Percentiles rank a stretch among this genome's conserved stretches.
phyloP scores from a whole-genome alignment of 1,140 invertebrate species.

The Mylabris phalerata region DNA sequence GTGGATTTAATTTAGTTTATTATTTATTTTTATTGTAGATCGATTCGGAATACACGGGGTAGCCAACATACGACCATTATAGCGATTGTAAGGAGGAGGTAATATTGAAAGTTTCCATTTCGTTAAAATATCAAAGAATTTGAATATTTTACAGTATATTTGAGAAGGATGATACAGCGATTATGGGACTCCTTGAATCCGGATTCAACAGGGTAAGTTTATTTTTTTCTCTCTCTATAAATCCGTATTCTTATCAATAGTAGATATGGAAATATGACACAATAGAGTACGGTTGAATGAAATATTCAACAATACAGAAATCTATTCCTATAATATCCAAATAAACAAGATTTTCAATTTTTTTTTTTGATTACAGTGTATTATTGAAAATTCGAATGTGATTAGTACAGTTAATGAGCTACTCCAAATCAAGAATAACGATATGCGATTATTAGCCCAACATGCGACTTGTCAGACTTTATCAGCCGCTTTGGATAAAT shows the following conservation, averaged over 20 bases:
- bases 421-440: constrained; percentile 60
- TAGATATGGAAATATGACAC: too few relatives aligned
- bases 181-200: constrained; percentile 59
- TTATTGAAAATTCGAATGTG: constrained; percentile 61
- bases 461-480: constrained; percentile 68
- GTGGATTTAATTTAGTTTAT: too few relatives aligned
- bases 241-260: too few relatives aligned
- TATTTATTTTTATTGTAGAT: constrained; percentile 44
- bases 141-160: constrained; percentile 55
- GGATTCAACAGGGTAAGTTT: constrained; percentile 64
- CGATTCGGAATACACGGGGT: constrained; percentile 56
- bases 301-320: too few relatives aligned
- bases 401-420: constrained; percentile 68
- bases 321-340: too few relatives aligned
- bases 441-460: constrained; percentile 58
- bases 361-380: constrained; percentile 47
- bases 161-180: constrained; percentile 60
- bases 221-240: constrained; percentile 14
- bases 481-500: constrained; percentile 75
- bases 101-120: constrained; percentile 31
- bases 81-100: constrained; percentile 66
- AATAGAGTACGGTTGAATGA: too few relatives aligned
- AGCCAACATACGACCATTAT: constrained; percentile 62
- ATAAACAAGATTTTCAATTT: too few relatives aligned
- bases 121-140: neutral